Evolutionary conservation across 2,113 vertebrate species (phyloP).

Genomic region (Artemisiospiza belli): DNA sequence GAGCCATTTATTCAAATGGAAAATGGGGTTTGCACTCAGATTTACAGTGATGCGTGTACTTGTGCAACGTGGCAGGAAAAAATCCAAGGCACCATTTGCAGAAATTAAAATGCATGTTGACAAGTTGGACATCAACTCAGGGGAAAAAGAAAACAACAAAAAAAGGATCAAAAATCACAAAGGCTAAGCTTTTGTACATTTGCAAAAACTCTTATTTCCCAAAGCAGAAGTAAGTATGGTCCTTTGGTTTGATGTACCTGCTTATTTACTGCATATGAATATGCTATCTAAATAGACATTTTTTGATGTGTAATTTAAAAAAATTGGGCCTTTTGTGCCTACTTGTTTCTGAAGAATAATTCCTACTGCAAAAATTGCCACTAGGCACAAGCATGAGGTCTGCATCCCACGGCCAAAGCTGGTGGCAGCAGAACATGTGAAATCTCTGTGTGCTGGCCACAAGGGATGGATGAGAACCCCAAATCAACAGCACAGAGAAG

Average conservation of each 20-base stretch:
- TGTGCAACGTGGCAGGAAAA: not conserved
- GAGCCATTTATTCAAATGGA: slow-evolving; percentile 41
- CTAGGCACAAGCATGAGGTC: not conserved
- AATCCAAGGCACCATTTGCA: not conserved
- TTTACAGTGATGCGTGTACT: not conserved
- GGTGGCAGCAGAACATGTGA: not conserved
- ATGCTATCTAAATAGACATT: not conserved
- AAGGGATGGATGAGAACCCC: not conserved
- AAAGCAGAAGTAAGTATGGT: not conserved
- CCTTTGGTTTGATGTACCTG: not conserved
- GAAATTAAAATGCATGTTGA: not conserved
- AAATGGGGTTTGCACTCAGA: not conserved
- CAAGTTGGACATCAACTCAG: not conserved
- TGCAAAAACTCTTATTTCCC: not conserved
- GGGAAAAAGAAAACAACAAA: not conserved
- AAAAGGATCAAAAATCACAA: not conserved
- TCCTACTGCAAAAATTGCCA: not conserved
- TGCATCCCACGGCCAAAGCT: fast-evolving
- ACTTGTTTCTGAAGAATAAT: not conserved
- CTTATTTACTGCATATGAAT: not conserved
- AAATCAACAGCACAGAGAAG: not conserved
- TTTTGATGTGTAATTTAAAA: not conserved
- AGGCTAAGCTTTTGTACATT: not conserved
- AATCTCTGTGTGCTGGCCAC: not conserved
- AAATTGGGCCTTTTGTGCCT: not conserved